Percentiles rank a stretch among this genome's conserved stretches.
phyloP scores from a whole-genome alignment of 2,797 vertebrate species.

The Pangasius larnaudii region DNA sequence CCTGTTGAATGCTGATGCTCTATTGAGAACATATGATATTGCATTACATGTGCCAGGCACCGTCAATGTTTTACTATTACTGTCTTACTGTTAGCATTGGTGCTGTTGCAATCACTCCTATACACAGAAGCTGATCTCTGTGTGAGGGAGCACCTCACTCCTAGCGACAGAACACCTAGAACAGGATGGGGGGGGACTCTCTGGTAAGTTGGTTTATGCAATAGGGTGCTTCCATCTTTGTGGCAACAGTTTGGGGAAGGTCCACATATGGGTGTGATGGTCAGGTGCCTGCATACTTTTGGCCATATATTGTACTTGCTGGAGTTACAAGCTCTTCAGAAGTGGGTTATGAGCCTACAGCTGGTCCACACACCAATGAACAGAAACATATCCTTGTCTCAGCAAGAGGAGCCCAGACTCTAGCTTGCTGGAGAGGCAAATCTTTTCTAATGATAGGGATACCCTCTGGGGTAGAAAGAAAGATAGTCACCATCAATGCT shows the following conservation, averaged over 20 bases:
- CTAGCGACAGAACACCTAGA: neutral
- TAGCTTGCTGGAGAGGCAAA: neutral
- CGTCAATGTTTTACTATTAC: neutral
- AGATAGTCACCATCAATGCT: neutral
- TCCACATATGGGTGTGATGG: neutral
- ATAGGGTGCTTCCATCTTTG: no score
- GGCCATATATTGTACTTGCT: neutral
- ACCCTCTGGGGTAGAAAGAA: neutral
- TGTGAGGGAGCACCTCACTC: no score
- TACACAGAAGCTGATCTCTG: neutral
- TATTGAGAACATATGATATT: neutral
- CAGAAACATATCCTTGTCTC: neutral
- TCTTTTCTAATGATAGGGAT: neutral
- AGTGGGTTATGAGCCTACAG: neutral
- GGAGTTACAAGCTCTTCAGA: neutral
- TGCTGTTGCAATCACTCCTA: neutral
- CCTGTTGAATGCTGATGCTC: neutral
- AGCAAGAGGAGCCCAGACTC: neutral
- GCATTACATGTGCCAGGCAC: neutral
- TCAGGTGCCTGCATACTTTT: neutral
- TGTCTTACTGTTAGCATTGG: neutral
- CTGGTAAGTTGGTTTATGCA: neutral
- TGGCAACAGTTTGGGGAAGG: neutral
- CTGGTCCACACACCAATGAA: neutral
- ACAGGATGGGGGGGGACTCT: neutral